Evolutionary conservation across 2,888 invertebrate species (phyloP).

Genomic region (Molanna angustata): DNA sequence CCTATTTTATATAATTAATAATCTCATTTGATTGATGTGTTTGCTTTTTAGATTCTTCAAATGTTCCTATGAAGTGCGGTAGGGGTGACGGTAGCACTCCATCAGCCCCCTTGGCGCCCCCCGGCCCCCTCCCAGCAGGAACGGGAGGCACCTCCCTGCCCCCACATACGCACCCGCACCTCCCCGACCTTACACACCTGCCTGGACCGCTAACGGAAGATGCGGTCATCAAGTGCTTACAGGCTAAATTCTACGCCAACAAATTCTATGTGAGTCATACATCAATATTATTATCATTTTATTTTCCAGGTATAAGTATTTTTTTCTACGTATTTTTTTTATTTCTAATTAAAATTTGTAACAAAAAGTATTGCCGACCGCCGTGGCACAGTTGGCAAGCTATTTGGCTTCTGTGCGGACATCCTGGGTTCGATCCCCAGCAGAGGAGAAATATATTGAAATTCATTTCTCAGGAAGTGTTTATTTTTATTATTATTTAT

Average conservation of each 20-base stretch:
- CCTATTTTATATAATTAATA: too few relatives aligned
- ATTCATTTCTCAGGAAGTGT: too few relatives aligned
- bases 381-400: too few relatives aligned
- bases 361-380: too few relatives aligned
- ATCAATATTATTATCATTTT: not conserved
- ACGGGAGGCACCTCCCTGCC: conserved; percentile 33
- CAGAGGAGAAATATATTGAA: too few relatives aligned
- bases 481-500: too few relatives aligned
- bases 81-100: conserved; percentile 21
- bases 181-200: conserved; percentile 89
- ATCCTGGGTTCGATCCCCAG: too few relatives aligned
- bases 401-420: too few relatives aligned
- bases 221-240: conserved; percentile 87
- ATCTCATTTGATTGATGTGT: not conserved
- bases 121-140: conserved; percentile 45
- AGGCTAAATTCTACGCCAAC: conserved; percentile 82
- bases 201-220: conserved; percentile 92
- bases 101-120: conserved; percentile 36
- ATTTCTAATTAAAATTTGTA: not conserved
- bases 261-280: conserved; percentile 79
- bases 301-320: not conserved
- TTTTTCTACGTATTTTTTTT: not conserved
- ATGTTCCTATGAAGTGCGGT: conserved; percentile 30
- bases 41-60: conserved; percentile 13
- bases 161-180: conserved; percentile 48